phyloP scores from a whole-genome alignment of 2,888 invertebrate species.

The Lepidochrysops patricia region DNA sequence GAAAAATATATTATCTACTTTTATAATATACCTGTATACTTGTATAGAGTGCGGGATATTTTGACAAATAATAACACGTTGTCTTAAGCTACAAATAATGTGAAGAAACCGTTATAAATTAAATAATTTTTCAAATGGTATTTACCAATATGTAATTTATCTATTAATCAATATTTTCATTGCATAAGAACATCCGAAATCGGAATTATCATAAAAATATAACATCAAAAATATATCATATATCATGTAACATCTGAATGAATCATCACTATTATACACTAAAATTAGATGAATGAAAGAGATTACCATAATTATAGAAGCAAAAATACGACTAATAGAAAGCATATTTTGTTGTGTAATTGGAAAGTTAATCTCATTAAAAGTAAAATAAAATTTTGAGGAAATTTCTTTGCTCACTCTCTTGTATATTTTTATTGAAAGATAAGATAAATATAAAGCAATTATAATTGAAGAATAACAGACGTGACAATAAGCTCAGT shows the following conservation, averaged over 20 bases:
- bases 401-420: neutral
- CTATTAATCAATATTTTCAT: too few relatives aligned
- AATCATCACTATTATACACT: neutral
- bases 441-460: neutral
- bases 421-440: neutral
- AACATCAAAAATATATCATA: neutral
- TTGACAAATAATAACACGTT: too few relatives aligned
- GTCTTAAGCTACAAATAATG: too few relatives aligned
- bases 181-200: too few relatives aligned
- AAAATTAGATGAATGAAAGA: neutral
- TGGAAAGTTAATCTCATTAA: constrained; percentile 5
- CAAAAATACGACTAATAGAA: neutral
- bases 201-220: too few relatives aligned
- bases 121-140: too few relatives aligned
- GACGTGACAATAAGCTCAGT: neutral
- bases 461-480: neutral
- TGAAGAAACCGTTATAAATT: too few relatives aligned
- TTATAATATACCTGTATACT: too few relatives aligned
- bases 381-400: neutral
- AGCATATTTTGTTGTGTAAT: neutral
- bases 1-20: too few relatives aligned
- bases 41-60: too few relatives aligned
- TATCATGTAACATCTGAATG: neutral
- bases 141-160: too few relatives aligned
- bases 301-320: neutral